A percentile compares a stretch with the other conserved stretches of the same genome.
Conservation (phyloP, 2,797 vertebrate species). For the Hydrophis major region DNA sequence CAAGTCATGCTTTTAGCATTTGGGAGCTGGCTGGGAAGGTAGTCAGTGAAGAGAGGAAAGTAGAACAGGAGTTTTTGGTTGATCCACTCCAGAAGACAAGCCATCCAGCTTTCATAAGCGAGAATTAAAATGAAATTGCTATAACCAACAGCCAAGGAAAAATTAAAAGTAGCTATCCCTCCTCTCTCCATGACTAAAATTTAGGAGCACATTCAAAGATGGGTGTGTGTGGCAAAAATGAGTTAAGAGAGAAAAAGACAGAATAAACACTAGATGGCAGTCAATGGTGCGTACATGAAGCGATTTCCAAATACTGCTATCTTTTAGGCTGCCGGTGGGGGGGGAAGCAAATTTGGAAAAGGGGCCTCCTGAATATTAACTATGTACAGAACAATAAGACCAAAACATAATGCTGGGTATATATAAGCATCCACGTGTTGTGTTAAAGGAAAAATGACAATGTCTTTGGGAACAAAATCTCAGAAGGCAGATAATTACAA, state of each 20-base stretch:
- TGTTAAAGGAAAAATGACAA: background rate
- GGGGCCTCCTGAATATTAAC: background rate
- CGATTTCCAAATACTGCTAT: background rate
- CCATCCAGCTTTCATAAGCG: background rate
- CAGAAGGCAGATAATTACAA: background rate
- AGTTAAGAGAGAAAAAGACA: background rate
- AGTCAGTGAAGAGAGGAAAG: background rate
- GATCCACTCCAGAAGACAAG: background rate
- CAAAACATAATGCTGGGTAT: background rate
- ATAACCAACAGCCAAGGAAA: background rate
- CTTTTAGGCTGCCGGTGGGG: background rate
- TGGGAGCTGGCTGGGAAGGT: background rate
- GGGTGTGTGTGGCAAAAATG: too few relatives aligned
- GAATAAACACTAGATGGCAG: conserved; percentile 27
- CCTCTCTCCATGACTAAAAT: background rate
- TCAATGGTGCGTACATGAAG: background rate
- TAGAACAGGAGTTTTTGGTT: background rate
- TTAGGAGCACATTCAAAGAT: background rate
- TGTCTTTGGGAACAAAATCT: background rate
- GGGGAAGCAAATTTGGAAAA: background rate
- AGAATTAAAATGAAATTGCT: background rate
- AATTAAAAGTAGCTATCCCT: background rate
- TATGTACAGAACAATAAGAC: background rate
- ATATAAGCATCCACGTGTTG: too few relatives aligned
- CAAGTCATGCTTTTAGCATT: background rate